Conservation (phyloP, 2,113 vertebrate genomes). For the Hemiscyllium ocellatum region DNA sequence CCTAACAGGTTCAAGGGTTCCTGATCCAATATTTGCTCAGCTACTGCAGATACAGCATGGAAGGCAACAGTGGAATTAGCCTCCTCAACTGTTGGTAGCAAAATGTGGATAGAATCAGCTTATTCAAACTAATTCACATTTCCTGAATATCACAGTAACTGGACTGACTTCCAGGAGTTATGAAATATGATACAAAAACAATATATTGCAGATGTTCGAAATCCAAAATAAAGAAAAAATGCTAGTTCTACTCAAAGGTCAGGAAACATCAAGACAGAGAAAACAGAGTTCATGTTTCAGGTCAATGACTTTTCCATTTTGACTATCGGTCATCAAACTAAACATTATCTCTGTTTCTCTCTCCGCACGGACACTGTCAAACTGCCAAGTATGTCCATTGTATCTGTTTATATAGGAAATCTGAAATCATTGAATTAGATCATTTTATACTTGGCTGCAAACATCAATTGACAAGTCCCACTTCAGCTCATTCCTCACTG, state of each 20-base stretch:
- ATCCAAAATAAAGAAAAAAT: background rate
- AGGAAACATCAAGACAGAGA: background rate
- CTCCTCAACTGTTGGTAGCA: background rate
- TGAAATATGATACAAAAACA: background rate
- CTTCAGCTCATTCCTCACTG: background rate
- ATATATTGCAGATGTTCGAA: background rate
- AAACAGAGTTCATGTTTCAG: background rate
- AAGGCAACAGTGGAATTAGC: background rate
- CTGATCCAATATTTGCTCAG: background rate
- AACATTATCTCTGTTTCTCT: no score
- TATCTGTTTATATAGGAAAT: background rate
- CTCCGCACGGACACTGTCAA: no score
- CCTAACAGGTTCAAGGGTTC: background rate
- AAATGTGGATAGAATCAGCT: background rate
- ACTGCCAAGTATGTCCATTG: no score
- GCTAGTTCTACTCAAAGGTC: background rate
- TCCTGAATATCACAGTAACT: background rate
- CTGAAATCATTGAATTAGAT: background rate
- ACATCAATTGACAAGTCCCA: background rate
- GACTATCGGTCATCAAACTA: no score
- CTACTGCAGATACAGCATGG: background rate
- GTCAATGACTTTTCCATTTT: no score
- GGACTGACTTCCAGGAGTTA: background rate
- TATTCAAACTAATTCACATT: background rate
- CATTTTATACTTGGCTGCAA: background rate